These are phyloP conservation scores for Megalops atlanticus DNA, from an alignment of 2,113 vertebrate species.

Conservation along the genomic window DNA sequence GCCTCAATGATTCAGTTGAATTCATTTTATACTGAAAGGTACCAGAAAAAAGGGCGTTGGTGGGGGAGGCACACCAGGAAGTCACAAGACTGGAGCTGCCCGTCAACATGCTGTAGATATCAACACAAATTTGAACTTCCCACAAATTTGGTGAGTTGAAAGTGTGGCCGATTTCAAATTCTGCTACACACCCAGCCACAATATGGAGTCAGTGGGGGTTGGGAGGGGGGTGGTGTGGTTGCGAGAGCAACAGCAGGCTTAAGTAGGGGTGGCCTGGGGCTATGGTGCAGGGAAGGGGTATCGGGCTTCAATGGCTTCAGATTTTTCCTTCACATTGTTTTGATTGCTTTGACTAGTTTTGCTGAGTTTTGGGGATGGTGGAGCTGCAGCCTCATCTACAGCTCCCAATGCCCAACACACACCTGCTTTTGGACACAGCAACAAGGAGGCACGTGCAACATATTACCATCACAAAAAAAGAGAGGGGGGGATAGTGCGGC, in stretches of 20 bases:
- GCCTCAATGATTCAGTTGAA: constrained; percentile 12
- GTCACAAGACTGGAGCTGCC: not conserved
- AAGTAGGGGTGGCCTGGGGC: not conserved
- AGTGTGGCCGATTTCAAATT: constrained; percentile 15
- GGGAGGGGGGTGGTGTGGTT: not conserved
- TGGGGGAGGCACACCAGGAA: not conserved
- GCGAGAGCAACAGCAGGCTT: constrained; percentile 10
- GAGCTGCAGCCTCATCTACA: not conserved
- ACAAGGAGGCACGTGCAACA: constrained; percentile 2
- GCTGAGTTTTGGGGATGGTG: not conserved
- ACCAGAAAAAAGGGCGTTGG: not conserved
- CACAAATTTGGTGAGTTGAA: constrained; percentile 23
- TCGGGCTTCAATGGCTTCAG: not conserved
- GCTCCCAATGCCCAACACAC: not conserved
- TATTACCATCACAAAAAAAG: constrained; percentile 16
- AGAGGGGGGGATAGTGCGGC: not conserved
- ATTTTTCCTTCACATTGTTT: not conserved
- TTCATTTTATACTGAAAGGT: constrained; percentile 27
- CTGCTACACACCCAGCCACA: constrained; percentile 16
- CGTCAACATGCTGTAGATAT: not conserved
- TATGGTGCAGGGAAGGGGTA: not conserved
- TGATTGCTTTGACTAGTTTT: not conserved
- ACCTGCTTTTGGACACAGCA: not conserved
- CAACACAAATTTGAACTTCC: constrained; percentile 25
- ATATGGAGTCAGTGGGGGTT: not conserved